These are phyloP conservation scores for Bombus superbus DNA, from an alignment of 1,140 invertebrate genomes.

Conservation along the genomic window DNA sequence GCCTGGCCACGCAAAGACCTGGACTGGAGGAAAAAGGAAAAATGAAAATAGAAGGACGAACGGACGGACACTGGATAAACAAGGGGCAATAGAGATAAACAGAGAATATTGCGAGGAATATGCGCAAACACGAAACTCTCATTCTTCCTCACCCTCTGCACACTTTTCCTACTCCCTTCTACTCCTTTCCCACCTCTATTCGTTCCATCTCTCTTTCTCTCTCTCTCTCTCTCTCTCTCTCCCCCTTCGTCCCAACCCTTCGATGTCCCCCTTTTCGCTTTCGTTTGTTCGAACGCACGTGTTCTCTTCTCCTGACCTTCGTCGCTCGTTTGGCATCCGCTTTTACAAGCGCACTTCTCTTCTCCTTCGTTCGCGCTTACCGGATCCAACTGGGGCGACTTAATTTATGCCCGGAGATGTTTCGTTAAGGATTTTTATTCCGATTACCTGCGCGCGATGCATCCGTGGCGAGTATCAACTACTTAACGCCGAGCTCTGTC, in stretches of 20 bases:
- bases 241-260: background rate
- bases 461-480: slow-evolving; percentile 39
- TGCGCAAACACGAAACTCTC: slow-evolving; percentile 77
- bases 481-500: slow-evolving; percentile 39
- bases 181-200: slow-evolving; percentile 13
- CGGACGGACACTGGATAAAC: slow-evolving; percentile 79
- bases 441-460: slow-evolving; percentile 2
- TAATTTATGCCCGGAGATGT: slow-evolving; percentile 68
- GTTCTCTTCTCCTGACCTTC: slow-evolving; percentile 54
- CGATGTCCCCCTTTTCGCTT: slow-evolving; percentile 58
- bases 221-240: background rate
- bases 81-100: slow-evolving; percentile 81
- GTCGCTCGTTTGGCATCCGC: slow-evolving; percentile 63
- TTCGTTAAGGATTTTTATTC: slow-evolving; percentile 68
- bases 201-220: slow-evolving; percentile 28
- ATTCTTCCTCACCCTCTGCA: slow-evolving; percentile 52
- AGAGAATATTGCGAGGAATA: slow-evolving; percentile 81
- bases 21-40: slow-evolving; percentile 70
- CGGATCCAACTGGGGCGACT: slow-evolving; percentile 41
- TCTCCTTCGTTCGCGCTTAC: slow-evolving; percentile 42
- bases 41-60: slow-evolving; percentile 69
- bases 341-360: slow-evolving; percentile 58
- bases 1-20: slow-evolving; percentile 63
- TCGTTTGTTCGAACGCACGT: slow-evolving; percentile 58
- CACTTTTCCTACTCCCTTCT: slow-evolving; percentile 34